Evolutionary conservation across 2,113 vertebrate genomes (phyloP).

Genomic region (Xiphophorus hellerii): DNA sequence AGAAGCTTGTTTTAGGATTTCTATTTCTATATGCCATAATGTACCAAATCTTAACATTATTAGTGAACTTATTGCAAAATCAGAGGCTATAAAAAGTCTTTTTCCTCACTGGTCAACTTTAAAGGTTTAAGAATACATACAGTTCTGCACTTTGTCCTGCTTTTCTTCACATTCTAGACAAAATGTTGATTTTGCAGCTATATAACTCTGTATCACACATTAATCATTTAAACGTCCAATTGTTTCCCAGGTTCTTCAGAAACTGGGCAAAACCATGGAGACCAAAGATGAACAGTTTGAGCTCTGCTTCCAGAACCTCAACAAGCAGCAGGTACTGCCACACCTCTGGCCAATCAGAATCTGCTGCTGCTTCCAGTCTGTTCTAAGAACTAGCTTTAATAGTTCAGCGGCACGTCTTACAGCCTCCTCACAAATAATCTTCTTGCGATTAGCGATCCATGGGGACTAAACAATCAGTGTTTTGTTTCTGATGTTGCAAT

Average conservation of each 20-base stretch:
- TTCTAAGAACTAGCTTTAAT: neutral
- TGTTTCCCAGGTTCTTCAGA: slow-evolving; percentile 89
- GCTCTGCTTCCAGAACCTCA: slow-evolving; percentile 86
- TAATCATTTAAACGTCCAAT: neutral
- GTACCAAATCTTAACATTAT: too few species aligned
- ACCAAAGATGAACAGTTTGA: slow-evolving; percentile 97
- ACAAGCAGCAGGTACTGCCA: slow-evolving; percentile 90
- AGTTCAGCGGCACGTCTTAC: neutral
- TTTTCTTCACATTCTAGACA: too few species aligned
- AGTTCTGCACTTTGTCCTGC: too few species aligned
- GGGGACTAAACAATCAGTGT: neutral
- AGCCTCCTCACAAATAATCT: neutral
- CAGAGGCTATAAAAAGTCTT: too few species aligned
- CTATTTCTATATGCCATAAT: too few species aligned
- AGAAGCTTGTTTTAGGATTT: too few species aligned
- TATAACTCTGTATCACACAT: neutral
- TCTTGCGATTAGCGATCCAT: neutral
- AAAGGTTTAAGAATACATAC: too few species aligned
- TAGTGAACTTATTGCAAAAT: too few species aligned
- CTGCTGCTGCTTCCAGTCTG: neutral
- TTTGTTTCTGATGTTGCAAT: neutral
- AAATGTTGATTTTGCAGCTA: too few species aligned
- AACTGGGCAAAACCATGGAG: slow-evolving; percentile 95
- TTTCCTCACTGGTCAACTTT: too few species aligned
- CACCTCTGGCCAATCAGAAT: neutral